These are phyloP conservation scores for Branchellion lobata DNA, from an alignment of 2,888 invertebrate genomes.

Conservation along the genomic window DNA sequence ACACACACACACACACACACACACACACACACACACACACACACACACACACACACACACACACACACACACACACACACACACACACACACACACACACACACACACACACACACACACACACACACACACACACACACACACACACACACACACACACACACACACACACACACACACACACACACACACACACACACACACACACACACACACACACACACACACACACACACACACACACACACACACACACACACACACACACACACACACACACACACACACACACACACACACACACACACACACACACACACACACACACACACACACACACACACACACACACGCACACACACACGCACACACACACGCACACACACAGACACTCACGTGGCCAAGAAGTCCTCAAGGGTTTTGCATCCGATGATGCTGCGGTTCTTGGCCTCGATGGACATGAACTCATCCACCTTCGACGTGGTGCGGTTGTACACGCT, in stretches of 20 bases:
- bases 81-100: too few species aligned
- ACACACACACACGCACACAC: slow-evolving; percentile 20
- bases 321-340: slow-evolving; percentile 23
- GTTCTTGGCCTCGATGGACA: slow-evolving; percentile 93
- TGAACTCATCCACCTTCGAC: slow-evolving; percentile 86
- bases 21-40: slow-evolving; percentile 22
- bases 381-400: neutral
- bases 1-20: slow-evolving; percentile 13
- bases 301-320: slow-evolving; percentile 64
- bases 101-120: too few species aligned
- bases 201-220: too few species aligned
- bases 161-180: too few species aligned
- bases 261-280: too few species aligned
- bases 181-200: too few species aligned
- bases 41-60: slow-evolving; percentile 8
- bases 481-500: slow-evolving; percentile 82
- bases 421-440: slow-evolving; percentile 92
- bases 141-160: too few species aligned
- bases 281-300: slow-evolving; percentile 20
- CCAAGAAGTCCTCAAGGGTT: slow-evolving; percentile 85
- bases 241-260: too few species aligned
- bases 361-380: neutral
- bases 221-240: too few species aligned
- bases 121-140: too few species aligned
- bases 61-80: too few species aligned